Conservation (phyloP, 2,888 invertebrate genomes). For the Noctua janthe region DNA sequence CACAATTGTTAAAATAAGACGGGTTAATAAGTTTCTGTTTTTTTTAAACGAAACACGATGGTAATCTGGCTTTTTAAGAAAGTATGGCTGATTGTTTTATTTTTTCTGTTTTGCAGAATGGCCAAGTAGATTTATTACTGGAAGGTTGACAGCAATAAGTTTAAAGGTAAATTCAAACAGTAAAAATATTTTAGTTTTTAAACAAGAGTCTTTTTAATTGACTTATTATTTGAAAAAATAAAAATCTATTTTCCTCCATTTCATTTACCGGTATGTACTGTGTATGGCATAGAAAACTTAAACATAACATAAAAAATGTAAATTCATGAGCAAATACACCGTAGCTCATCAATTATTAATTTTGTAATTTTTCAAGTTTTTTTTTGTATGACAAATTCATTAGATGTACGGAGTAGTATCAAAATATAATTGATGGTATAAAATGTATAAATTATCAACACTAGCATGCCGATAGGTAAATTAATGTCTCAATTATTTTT, state of each 20-base stretch:
- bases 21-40: conserved; percentile 16
- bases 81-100: neutral
- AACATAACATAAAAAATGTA: conserved; percentile 13
- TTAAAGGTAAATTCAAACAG: neutral
- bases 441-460: conserved; percentile 56
- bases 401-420: conserved; percentile 13
- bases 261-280: neutral
- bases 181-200: neutral
- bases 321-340: conserved; percentile 17
- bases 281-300: neutral
- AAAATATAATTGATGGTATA: conserved; percentile 47
- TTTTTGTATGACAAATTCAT: conserved; percentile 13
- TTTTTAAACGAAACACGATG: conserved; percentile 16
- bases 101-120: conserved; percentile 2
- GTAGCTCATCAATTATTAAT: conserved; percentile 23
- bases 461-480: conserved; percentile 26
- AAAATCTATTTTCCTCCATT: neutral
- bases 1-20: conserved; percentile 24
- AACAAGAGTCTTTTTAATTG: neutral
- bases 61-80: conserved; percentile 19
- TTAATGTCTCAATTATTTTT: conserved; percentile 62
- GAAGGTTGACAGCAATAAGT: neutral
- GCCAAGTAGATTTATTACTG: neutral
- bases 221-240: too few relatives aligned
- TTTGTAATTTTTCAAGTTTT: conserved; percentile 43